Evolutionary conservation across 64 coral and sea anemone genomes (phyloP), one percentile per base, ranked within the genome.

Genomic region (Montipora efflorescens): DNA sequence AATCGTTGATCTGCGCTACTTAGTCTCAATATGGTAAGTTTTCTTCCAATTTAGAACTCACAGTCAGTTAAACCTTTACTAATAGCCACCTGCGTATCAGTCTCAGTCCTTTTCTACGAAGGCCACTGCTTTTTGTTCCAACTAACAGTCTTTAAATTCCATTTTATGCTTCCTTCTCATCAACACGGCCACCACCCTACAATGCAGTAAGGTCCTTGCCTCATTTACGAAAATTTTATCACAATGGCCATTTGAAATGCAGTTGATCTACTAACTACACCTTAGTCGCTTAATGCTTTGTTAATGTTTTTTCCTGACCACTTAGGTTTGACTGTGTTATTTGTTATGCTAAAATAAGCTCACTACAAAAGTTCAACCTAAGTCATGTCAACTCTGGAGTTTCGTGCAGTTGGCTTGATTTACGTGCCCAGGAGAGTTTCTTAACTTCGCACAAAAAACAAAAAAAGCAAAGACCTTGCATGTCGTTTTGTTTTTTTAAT

Each of bases 401-500:
- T 71, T 71, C 68, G 68, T 71, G 20, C 67, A 57, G 53, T 57
- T 57, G 53, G 53, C 53, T 57, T 57, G 53, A 3, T 57, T 57
- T 57, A 57, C 53, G 67, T 71, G 67, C 20, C 14, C 67, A 71
- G 67, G 67, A 71, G 67, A 71, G 67, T 71, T 71, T 71, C 67
- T 71, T 71, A 71, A 71, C 67, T 71, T 71, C 68, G 68, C 20
- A 71, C 68, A 25, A 25, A 25, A 25, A 25, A 25, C 0, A 25
- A 25, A 25, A 25, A 25, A 25, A 25, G 20, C 15, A 22, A 71
- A 71, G 5, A 57, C 53, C 53, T 57, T 57, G 53, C 53, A 5
- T 57, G 53, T 57, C 53, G 53, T 57, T 57, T 57, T 57, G 53
- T 3, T 57, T 57, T 57, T 57, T 57, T 1, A 57, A 57, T 57